These are phyloP conservation scores for Xestobium rufovillosum DNA, from an alignment of 2,888 invertebrate species.

Conservation along the genomic window DNA sequence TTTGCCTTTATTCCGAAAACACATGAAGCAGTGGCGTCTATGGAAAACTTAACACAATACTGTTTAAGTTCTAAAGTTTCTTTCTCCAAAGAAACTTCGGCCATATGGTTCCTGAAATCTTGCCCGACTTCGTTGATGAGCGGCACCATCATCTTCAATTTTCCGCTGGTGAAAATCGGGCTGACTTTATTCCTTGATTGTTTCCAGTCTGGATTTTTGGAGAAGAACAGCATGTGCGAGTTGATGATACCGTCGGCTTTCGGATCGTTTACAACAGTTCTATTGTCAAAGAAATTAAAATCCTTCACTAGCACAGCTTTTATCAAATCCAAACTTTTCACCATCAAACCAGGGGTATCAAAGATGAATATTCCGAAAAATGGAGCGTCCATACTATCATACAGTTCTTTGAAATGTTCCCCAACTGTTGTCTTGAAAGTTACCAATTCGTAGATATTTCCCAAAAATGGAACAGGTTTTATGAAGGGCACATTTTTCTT, in stretches of 20 bases:
- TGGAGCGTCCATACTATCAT: constrained; percentile 24
- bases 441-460: constrained; percentile 40
- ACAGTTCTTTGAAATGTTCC: constrained; percentile 13
- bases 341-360: constrained; percentile 41
- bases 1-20: constrained; percentile 24
- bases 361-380: constrained; percentile 43
- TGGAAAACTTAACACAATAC: constrained; percentile 22
- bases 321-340: constrained; percentile 43
- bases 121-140: constrained; percentile 39
- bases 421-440: constrained; percentile 33
- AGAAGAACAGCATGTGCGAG: constrained; percentile 18
- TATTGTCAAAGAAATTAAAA: constrained; percentile 37
- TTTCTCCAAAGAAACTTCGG: constrained; percentile 10
- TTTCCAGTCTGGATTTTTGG: constrained; percentile 22
- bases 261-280: constrained; percentile 16
- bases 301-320: constrained; percentile 42
- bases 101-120: constrained; percentile 29
- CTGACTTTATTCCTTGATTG: constrained; percentile 26
- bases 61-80: constrained; percentile 19
- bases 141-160: constrained; percentile 30
- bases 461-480: constrained; percentile 39
- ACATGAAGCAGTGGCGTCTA: constrained; percentile 21
- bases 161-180: constrained; percentile 31
- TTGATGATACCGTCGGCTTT: constrained; percentile 44
- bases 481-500: constrained; percentile 37